phyloP scores from a whole-genome alignment of 1,140 invertebrate species.

The Cotesia chilonis region DNA sequence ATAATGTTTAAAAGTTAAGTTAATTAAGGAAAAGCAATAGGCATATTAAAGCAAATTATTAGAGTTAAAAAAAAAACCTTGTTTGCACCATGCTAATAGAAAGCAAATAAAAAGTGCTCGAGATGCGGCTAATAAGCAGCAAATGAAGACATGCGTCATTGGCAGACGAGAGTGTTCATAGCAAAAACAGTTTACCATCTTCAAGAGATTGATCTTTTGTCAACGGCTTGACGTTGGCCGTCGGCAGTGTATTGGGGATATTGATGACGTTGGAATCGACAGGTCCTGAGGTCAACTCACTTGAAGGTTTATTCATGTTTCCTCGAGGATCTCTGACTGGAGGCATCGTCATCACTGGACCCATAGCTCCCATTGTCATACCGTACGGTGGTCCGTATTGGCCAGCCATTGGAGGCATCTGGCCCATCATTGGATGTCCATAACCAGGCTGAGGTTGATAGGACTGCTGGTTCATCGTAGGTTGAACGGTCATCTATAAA shows the following conservation, averaged over 20 bases:
- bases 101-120: conserved; percentile 39
- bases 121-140: conserved; percentile 43
- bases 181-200: conserved; percentile 68
- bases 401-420: conserved; percentile 65
- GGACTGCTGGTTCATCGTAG: conserved; percentile 66
- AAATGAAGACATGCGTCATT: conserved; percentile 39
- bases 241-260: conserved; percentile 58
- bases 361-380: conserved; percentile 70
- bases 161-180: conserved; percentile 53
- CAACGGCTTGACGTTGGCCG: conserved; percentile 67
- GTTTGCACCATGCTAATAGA: conserved; percentile 6
- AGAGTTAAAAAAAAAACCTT: conserved; percentile 29
- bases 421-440: conserved; percentile 67
- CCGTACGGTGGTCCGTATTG: conserved; percentile 64
- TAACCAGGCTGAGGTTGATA: conserved; percentile 65
- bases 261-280: conserved; percentile 64
- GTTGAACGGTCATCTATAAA: conserved; percentile 75
- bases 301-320: conserved; percentile 74
- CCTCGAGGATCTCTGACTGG: conserved; percentile 60
- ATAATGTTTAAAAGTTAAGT: background rate
- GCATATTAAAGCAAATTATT: conserved; percentile 15
- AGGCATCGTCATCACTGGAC: conserved; percentile 69
- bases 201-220: conserved; percentile 75
- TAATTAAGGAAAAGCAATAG: conserved; percentile 12
- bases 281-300: conserved; percentile 76